These are phyloP conservation scores for Melanotaenia trifasciata DNA, from an alignment of 2,797 vertebrate species.

Conservation along the genomic window DNA sequence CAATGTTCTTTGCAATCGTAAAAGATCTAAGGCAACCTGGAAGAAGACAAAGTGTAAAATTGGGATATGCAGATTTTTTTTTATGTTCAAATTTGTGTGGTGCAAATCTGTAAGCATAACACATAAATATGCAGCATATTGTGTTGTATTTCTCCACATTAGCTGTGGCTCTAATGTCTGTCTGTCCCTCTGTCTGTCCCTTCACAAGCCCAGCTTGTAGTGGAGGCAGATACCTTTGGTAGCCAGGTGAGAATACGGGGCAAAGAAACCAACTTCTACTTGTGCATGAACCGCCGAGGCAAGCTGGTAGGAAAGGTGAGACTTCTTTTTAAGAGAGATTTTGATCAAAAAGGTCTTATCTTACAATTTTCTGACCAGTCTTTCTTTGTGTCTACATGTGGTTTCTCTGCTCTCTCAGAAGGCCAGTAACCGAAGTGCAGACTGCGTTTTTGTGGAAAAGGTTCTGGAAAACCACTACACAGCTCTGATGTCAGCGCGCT, in stretches of 20 bases:
- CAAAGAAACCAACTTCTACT: slow-evolving; percentile 87
- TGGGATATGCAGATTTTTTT: slow-evolving; percentile 6
- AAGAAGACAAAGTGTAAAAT: slow-evolving; percentile 12
- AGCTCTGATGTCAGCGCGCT: slow-evolving; percentile 87
- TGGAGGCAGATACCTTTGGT: slow-evolving; percentile 89
- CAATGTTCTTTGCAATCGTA: slow-evolving; percentile 11
- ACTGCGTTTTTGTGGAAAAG: slow-evolving; percentile 89
- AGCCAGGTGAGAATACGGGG: slow-evolving; percentile 89
- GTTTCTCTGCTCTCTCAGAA: slow-evolving; percentile 78
- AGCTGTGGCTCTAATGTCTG: slow-evolving; percentile 79
- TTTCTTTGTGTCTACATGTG: slow-evolving; percentile 50
- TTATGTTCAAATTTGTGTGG: slow-evolving; percentile 6
- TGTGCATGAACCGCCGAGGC: slow-evolving; percentile 88
- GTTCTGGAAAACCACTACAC: slow-evolving; percentile 90
- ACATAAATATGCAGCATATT: background rate
- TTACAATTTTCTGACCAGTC: slow-evolving; percentile 58
- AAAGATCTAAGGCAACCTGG: slow-evolving; percentile 10
- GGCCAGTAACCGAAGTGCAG: slow-evolving; percentile 85
- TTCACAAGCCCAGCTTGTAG: slow-evolving; percentile 90
- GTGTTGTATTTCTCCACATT: slow-evolving; percentile 9
- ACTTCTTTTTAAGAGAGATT: slow-evolving; percentile 34
- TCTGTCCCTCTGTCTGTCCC: slow-evolving; percentile 85
- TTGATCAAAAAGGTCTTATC: slow-evolving; percentile 15
- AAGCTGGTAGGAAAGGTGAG: slow-evolving; percentile 89
- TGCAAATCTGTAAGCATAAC: background rate